These are phyloP conservation scores for Vulpes ferrilata DNA, from an alignment of 2,113 vertebrate genomes.

Conservation along the genomic window DNA sequence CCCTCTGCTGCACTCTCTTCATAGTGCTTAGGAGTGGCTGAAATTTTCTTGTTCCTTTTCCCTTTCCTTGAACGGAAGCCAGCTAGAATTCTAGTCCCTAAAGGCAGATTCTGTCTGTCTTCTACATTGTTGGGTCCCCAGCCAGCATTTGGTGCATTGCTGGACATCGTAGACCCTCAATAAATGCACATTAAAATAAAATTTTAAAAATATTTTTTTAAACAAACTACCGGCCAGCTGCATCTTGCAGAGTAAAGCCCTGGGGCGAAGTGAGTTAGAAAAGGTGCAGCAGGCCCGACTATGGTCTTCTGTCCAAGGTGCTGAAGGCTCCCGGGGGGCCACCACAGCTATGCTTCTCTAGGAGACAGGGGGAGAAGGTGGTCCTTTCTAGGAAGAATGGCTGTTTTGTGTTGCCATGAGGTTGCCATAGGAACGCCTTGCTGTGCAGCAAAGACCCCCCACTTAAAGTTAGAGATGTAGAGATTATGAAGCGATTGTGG, in stretches of 20 bases:
- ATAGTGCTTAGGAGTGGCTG: background rate
- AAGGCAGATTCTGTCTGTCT: background rate
- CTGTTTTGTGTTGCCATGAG: constrained; percentile 65
- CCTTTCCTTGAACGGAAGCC: background rate
- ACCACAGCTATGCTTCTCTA: background rate
- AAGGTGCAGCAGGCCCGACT: background rate
- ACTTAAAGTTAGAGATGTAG: constrained; percentile 77
- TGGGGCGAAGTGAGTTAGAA: background rate
- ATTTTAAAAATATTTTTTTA: too few relatives aligned
- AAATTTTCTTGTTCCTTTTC: background rate
- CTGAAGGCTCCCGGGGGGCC: background rate
- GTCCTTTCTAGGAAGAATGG: background rate
- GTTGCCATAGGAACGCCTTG: constrained; percentile 80
- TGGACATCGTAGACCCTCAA: background rate
- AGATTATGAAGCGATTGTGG: constrained; percentile 72
- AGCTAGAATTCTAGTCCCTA: background rate
- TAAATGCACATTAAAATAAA: background rate
- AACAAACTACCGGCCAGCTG: background rate
- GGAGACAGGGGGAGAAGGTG: background rate
- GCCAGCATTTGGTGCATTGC: background rate
- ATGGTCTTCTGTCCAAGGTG: background rate
- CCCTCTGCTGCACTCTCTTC: background rate
- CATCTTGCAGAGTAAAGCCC: background rate
- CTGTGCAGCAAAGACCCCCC: constrained; percentile 66
- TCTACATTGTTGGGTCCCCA: background rate